These are phyloP conservation scores for Corynorhinus townsendii DNA, from an alignment of 2,113 vertebrate genomes.

Conservation along the genomic window DNA sequence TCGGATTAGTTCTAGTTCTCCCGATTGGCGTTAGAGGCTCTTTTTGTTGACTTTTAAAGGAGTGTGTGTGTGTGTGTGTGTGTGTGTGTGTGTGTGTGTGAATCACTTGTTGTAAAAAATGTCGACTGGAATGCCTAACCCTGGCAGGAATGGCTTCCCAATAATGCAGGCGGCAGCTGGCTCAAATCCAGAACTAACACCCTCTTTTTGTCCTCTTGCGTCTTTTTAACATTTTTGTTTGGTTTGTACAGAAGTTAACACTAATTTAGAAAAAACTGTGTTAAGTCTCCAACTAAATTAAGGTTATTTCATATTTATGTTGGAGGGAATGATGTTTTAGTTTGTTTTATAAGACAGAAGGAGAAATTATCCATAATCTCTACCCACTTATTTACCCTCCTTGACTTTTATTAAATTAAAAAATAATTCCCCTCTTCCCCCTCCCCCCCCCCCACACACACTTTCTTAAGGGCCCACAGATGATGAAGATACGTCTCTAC, in stretches of 20 bases:
- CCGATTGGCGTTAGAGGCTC: background rate
- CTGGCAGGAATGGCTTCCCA: slow-evolving; percentile 32
- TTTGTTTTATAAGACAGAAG: slow-evolving; percentile 10
- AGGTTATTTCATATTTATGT: background rate
- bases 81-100: background rate
- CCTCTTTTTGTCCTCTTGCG: background rate
- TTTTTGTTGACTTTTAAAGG: slow-evolving; percentile 13
- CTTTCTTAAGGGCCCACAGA: background rate
- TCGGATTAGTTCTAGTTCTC: background rate
- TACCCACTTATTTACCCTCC: background rate
- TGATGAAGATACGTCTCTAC: background rate
- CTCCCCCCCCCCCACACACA: no score
- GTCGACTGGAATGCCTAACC: background rate
- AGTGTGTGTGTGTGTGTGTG: background rate
- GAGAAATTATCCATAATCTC: background rate
- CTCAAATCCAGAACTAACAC: background rate
- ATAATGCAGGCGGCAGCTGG: background rate
- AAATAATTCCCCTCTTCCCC: background rate
- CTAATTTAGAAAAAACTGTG: background rate
- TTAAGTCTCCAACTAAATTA: background rate
- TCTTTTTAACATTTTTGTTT: background rate
- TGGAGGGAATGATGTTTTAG: background rate
- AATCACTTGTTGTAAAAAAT: slow-evolving; percentile 13
- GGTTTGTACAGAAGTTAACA: background rate
- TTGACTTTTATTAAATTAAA: background rate